Evolutionary conservation across 2,797 vertebrate genomes (phyloP).

Genomic region (Malacoraja senta): DNA sequence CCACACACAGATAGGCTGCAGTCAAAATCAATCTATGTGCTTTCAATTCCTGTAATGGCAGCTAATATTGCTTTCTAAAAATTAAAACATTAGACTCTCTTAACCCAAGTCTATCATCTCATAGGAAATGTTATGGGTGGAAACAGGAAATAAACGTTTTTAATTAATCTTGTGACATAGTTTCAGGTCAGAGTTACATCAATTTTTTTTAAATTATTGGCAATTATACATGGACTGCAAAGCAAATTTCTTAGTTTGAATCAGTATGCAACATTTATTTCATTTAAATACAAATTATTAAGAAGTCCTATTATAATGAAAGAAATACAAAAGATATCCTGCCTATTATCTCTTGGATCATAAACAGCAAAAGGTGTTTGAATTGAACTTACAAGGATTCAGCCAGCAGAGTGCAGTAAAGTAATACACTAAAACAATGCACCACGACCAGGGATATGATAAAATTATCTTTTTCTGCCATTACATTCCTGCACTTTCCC

Average conservation of each 20-base stretch:
- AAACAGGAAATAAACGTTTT: no score
- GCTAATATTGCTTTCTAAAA: not conserved
- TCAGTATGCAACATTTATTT: not conserved
- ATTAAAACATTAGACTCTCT: not conserved
- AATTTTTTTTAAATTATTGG: not conserved
- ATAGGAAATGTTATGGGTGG: not conserved
- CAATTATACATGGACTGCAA: not conserved
- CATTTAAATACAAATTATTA: not conserved
- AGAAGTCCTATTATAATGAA: no score
- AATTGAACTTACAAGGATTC: not conserved
- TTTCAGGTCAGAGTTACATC: not conserved
- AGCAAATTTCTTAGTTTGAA: not conserved
- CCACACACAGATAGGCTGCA: not conserved
- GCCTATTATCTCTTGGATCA: not conserved
- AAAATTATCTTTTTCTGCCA: not conserved
- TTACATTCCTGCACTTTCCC: not conserved
- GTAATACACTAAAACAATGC: not conserved
- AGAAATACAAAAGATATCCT: not conserved
- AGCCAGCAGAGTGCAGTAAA: constrained; percentile 5
- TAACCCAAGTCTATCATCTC: no score
- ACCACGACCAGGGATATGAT: no score
- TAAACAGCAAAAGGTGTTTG: not conserved
- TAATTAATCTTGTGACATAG: not conserved
- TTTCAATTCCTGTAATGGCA: not conserved
- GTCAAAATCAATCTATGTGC: not conserved